Evolutionary conservation across 1,140 invertebrate genomes (phyloP).

Genomic region (Araneus ventricosus): DNA sequence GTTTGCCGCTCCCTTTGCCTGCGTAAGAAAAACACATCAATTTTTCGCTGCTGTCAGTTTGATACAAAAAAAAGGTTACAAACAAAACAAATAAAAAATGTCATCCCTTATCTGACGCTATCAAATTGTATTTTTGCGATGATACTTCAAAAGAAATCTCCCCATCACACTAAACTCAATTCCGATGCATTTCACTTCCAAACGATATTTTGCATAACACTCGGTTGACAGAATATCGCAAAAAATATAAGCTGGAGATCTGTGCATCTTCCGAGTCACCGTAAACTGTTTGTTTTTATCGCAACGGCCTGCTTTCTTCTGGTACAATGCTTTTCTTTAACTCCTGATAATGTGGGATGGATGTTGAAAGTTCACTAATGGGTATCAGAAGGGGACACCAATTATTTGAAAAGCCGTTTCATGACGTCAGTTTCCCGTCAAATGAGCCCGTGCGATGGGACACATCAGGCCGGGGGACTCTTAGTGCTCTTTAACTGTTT

Average conservation of each 20-base stretch:
- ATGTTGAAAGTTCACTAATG: slow-evolving; percentile 5
- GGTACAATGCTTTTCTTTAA: neutral
- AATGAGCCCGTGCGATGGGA: neutral
- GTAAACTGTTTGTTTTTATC: slow-evolving; percentile 28
- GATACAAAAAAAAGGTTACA: slow-evolving; percentile 55
- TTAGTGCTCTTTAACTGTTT: neutral
- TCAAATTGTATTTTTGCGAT: slow-evolving; percentile 57
- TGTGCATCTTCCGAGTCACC: neutral
- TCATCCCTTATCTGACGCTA: slow-evolving; percentile 42
- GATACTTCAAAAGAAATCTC: slow-evolving; percentile 52
- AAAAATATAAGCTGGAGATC: neutral
- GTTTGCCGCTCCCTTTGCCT: neutral
- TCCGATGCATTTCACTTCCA: slow-evolving; percentile 40
- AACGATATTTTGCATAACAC: slow-evolving; percentile 58
- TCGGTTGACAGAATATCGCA: slow-evolving; percentile 43
- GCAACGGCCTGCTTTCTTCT: neutral
- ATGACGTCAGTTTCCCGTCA: neutral
- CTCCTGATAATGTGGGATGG: neutral
- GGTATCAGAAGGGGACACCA: neutral
- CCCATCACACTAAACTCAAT: slow-evolving; percentile 22
- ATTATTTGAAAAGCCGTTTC: neutral
- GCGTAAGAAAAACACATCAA: slow-evolving; percentile 35
- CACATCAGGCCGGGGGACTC: neutral
- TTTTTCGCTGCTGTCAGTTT: slow-evolving; percentile 50
- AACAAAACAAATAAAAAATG: slow-evolving; percentile 20